Conservation (phyloP, 2,113 vertebrate species). For the Rhinoptilus africanus region DNA sequence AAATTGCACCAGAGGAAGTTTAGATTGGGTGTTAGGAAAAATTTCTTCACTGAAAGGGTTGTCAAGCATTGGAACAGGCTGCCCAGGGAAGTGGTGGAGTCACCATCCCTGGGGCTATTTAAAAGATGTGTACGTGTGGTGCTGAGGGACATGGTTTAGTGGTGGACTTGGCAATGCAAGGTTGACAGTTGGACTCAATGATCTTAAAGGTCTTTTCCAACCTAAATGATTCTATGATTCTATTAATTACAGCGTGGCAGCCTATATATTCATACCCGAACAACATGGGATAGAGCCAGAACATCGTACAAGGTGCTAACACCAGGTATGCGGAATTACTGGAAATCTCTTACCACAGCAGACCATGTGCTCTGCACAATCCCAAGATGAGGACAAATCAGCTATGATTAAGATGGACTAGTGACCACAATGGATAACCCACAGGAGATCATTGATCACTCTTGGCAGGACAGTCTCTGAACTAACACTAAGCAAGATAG, state of each 20-base stretch:
- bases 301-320: background rate
- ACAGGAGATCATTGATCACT: background rate
- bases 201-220: background rate
- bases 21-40: background rate
- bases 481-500: background rate
- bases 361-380: background rate
- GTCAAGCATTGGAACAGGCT: background rate
- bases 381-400: background rate
- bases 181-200: background rate
- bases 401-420: background rate
- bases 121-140: background rate
- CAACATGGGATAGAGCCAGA: background rate
- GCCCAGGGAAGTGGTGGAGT: background rate
- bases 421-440: background rate
- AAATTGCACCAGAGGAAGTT: background rate
- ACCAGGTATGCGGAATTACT: background rate
- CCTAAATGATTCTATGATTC: background rate
- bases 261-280: background rate
- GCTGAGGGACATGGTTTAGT: background rate
- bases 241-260: fast-evolving
- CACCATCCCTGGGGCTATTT: background rate
- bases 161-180: background rate
- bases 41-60: background rate
- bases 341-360: background rate
- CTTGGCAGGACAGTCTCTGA: background rate